phyloP scores from a whole-genome alignment of 1,140 invertebrate species.

The Holotrichia oblita region DNA sequence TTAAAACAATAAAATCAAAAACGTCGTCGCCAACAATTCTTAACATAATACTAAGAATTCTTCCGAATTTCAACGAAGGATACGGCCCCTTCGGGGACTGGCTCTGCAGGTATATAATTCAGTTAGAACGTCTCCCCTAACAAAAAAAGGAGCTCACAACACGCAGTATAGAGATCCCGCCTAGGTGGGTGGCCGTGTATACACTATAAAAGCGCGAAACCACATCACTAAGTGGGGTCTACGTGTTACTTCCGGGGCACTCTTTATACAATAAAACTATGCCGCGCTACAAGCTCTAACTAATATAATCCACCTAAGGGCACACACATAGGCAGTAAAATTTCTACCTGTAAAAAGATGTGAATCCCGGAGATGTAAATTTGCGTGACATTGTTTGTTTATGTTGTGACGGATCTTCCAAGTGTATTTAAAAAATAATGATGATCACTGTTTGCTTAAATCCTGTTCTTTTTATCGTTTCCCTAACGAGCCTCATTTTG shows the following conservation, averaged over 20 bases:
- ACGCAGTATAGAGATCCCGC: constrained; percentile 26
- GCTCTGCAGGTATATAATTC: neutral
- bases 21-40: neutral
- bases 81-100: neutral
- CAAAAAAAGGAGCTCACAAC: constrained; percentile 30
- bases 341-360: constrained; percentile 5
- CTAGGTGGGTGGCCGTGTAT: constrained; percentile 46
- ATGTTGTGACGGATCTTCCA: constrained; percentile 3
- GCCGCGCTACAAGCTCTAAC: neutral
- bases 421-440: neutral
- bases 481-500: neutral
- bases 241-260: constrained; percentile 46
- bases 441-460: neutral
- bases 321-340: neutral
- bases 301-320: neutral
- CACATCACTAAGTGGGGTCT: constrained; percentile 45
- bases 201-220: constrained; percentile 47
- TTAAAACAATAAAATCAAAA: too few species aligned
- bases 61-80: constrained; percentile 9
- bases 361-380: neutral
- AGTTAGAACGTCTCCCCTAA: constrained; percentile 36
- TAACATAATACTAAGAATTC: constrained; percentile 24
- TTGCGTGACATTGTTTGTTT: constrained; percentile 14
- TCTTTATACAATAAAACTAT: constrained; percentile 17
- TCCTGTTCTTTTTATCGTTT: neutral